Conservation (phyloP, 2,113 vertebrate genomes). For the Meleagris gallopavo region DNA sequence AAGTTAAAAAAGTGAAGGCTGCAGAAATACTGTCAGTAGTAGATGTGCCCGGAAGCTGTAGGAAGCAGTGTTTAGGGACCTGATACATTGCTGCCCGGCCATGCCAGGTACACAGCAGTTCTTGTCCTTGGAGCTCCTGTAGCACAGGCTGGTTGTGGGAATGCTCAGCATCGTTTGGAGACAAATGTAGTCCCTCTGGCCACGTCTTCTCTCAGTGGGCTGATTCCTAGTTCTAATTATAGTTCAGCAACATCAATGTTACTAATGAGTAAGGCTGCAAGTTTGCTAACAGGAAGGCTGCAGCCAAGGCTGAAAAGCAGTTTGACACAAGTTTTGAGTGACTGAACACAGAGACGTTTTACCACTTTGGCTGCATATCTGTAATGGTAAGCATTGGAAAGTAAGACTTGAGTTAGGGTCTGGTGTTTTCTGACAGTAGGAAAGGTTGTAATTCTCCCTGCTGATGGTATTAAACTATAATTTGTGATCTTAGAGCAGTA, state of each 20-base stretch:
- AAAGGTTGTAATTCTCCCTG: constrained; percentile 5
- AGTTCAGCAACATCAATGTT: neutral
- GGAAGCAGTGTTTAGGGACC: neutral
- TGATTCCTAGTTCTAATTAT: neutral
- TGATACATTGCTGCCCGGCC: neutral
- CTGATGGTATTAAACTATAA: neutral
- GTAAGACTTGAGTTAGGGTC: neutral
- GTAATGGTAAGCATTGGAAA: neutral
- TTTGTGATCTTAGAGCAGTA: neutral
- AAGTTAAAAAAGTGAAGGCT: too few species aligned
- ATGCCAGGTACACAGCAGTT: neutral
- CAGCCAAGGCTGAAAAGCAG: neutral
- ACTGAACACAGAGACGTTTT: neutral
- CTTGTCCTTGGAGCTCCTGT: neutral
- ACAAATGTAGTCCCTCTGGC: neutral
- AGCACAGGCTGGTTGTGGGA: neutral
- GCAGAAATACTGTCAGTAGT: too few species aligned
- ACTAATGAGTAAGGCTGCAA: neutral
- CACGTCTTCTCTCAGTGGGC: neutral
- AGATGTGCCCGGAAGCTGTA: neutral
- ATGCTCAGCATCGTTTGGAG: neutral
- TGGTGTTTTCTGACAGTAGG: neutral
- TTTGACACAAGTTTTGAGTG: neutral
- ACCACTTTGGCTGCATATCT: neutral
- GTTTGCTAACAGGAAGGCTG: neutral